Evolutionary conservation across 1,140 invertebrate genomes (phyloP), one percentile per base, ranked within the genome.

Genomic region (Caerostris darwini): DNA sequence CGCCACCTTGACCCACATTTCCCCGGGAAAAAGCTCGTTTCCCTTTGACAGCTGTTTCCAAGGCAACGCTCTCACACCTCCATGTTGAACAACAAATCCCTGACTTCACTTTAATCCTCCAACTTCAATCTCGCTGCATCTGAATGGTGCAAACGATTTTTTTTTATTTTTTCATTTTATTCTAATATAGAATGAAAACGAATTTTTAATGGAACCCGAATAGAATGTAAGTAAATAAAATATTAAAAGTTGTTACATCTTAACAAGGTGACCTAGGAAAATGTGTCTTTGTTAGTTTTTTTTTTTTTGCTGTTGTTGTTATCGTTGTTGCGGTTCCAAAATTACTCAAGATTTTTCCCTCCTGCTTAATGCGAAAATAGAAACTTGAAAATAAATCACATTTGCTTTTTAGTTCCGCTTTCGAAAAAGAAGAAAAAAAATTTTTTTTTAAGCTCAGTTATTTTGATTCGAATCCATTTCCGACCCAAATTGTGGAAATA

Each of bases 1-100:
- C 12, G n/a, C 64, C 6, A n/a, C 83, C 83, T 85, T 85, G 83
- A 85, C 83, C 83, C 83, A 85, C 57, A 54, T 59, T 85, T 57
- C 6, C 64, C 83, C 3, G 57, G 54, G 17, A 85, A 50, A 12
- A 53, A 53, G 34, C 83, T 85, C 19, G 56, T 85, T 85, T 85
- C 10, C 83, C 83, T 17, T 17, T n/a, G 4, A 19, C 14, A 34
- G 17, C 83, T 12, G 83, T 85, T 85, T 8, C 83, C 54, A 58
- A 58, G 54, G 58, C 83, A 59, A 58, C 83, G 8, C 7, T 12
- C 83, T 17, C 8, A 3, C 50, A 10, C 34, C 57, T 17, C 14
- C 82, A 85, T 17, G 54, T n/a, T 56, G 57, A 34, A 85, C 83
- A 77, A 5, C 50, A 77, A 77, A 50, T 3, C 34, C 34, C 34